Evolutionary conservation across 2,113 vertebrate species (phyloP).

Genomic region (Pelodiscus sinensis): DNA sequence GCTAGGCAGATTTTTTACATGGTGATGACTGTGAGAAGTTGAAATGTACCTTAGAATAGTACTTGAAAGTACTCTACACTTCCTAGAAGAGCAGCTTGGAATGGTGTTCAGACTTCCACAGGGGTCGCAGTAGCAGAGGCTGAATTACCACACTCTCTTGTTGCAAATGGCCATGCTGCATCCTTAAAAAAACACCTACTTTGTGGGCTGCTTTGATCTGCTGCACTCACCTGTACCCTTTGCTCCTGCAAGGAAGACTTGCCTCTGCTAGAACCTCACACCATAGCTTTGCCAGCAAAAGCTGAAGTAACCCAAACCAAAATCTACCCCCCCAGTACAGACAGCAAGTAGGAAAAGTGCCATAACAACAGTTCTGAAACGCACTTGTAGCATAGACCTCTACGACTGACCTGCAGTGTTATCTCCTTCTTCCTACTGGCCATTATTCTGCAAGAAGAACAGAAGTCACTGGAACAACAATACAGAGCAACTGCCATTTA

Average conservation of each 20-base stretch:
- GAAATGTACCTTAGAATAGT: not conserved
- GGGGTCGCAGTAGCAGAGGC: not conserved
- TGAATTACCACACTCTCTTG: not conserved
- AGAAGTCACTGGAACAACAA: not conserved
- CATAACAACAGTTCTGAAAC: not conserved
- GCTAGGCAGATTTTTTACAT: not conserved
- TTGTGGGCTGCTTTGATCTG: not conserved
- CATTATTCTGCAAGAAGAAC: slow-evolving; percentile 43
- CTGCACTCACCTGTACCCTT: not conserved
- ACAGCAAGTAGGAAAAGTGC: accelerated
- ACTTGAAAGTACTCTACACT: not conserved
- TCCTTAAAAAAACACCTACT: not conserved
- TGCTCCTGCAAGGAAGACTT: not conserved
- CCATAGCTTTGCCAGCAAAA: not conserved
- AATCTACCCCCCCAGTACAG: not conserved
- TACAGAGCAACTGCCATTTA: not conserved
- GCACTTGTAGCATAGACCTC: not conserved
- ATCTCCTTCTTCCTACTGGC: slow-evolving; percentile 62
- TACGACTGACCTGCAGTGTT: slow-evolving; percentile 66
- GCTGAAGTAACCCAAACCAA: not conserved
- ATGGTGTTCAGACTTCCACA: not conserved
- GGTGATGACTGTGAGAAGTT: not conserved
- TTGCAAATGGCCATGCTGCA: not conserved
- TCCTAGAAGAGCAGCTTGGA: not conserved
- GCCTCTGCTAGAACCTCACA: accelerated